Conservation (phyloP, 2,113 vertebrate genomes). For the Equus quagga region DNA sequence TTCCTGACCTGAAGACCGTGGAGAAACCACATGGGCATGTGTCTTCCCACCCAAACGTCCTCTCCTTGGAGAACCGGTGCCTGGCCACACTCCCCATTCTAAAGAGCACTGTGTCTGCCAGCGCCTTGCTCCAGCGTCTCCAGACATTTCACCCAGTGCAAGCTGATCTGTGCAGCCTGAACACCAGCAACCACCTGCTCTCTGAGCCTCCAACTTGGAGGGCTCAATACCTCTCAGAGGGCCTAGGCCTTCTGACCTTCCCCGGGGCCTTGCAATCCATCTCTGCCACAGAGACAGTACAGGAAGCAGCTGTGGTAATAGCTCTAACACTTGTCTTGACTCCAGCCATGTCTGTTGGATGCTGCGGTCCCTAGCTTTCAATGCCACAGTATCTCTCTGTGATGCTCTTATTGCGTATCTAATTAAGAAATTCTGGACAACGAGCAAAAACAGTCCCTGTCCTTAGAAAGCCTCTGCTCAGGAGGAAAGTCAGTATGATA, state of each 20-base stretch:
- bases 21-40: background rate
- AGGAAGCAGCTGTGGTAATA: conserved; percentile 69
- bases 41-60: background rate
- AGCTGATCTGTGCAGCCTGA: background rate
- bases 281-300: background rate
- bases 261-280: background rate
- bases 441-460: background rate
- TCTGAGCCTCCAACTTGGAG: background rate
- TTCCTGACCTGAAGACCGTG: background rate
- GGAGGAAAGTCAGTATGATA: background rate
- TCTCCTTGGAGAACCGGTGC: conserved; percentile 63
- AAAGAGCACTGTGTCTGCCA: conserved; percentile 44
- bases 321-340: background rate
- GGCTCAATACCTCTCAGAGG: background rate
- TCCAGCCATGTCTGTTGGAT: background rate
- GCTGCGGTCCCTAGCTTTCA: background rate
- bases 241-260: background rate
- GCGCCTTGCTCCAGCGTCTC: background rate
- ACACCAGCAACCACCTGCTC: background rate
- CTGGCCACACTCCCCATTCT: conserved; percentile 1
- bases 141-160: background rate
- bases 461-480: background rate
- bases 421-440: background rate
- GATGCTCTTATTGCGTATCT: background rate
- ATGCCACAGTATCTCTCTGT: background rate